Percentiles rank a stretch among this genome's conserved stretches.
These are phyloP conservation scores for Drosophila parabipectinata DNA, from an alignment of 1,140 invertebrate genomes.

Conservation along the genomic window DNA sequence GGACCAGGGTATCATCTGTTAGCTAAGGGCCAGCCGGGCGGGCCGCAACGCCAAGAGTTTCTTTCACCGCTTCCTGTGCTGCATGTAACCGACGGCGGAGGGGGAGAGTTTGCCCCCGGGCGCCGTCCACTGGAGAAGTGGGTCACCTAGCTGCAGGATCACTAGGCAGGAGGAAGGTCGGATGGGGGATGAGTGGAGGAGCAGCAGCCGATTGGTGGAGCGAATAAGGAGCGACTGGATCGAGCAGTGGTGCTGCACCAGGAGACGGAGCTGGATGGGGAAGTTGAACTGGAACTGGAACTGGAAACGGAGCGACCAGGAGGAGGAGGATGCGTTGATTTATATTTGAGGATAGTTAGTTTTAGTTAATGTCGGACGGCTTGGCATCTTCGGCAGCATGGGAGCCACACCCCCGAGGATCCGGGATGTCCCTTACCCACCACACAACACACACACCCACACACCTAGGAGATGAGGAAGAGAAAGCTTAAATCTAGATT, in stretches of 20 bases:
- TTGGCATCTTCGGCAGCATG: constrained; percentile 13
- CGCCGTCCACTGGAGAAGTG: constrained; percentile 15
- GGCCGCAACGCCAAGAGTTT: constrained; percentile 84
- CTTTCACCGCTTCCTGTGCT: constrained; percentile 83
- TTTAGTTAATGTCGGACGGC: constrained; percentile 37
- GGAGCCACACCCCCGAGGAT: neutral
- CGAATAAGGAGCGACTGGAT: neutral
- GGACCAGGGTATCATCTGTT: constrained; percentile 84
- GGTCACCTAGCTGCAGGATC: constrained; percentile 20
- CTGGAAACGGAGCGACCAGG: constrained; percentile 1
- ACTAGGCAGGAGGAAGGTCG: constrained; percentile 5
- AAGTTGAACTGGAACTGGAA: constrained; percentile 19
- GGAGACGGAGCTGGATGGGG: constrained; percentile 9
- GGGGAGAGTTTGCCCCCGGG: constrained; percentile 9
- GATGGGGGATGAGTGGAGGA: neutral
- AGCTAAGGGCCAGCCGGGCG: constrained; percentile 83
- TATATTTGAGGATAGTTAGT: constrained; percentile 31
- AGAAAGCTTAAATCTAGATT: neutral
- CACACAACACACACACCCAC: constrained; percentile 2
- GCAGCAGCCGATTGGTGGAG: neutral
- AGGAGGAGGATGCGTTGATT: constrained; percentile 39
- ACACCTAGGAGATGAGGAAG: neutral
- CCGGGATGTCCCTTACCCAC: neutral
- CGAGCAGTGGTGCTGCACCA: constrained; percentile 1
- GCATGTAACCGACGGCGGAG: constrained; percentile 70